Conservation (phyloP, 2,888 invertebrate species). For the Drosophila aldrichi region DNA sequence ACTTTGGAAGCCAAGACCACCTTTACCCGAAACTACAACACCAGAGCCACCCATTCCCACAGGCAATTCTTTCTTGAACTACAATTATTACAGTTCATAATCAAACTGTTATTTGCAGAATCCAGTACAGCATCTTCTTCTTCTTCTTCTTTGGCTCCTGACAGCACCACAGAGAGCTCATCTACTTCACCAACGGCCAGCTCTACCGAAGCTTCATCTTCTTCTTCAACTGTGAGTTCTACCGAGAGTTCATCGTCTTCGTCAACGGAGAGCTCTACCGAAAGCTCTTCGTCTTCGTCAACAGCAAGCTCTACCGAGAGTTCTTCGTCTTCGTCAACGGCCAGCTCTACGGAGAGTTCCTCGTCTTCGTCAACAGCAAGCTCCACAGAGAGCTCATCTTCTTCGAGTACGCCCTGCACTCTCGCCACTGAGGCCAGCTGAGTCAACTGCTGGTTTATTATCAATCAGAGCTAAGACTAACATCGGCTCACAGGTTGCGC, state of each 20-base stretch:
- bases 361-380: not conserved
- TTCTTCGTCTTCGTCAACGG: not conserved
- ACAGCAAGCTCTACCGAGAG: not conserved
- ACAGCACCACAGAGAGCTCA: no score
- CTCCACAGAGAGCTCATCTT: constrained; percentile 1
- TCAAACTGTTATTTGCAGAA: not conserved
- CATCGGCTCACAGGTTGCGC: not conserved
- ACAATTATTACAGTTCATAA: not conserved
- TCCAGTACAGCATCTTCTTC: not conserved
- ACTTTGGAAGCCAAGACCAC: constrained; percentile 3
- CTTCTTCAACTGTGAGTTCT: not conserved
- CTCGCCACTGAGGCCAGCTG: not conserved
- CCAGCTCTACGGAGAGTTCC: not conserved
- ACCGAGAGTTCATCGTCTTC: not conserved
- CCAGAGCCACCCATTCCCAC: not conserved
- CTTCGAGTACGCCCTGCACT: not conserved
- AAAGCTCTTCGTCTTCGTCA: not conserved
- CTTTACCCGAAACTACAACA: not conserved
- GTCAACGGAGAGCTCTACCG: not conserved
- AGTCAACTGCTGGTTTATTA: not conserved
- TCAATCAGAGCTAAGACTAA: not conserved
- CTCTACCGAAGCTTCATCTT: not conserved
- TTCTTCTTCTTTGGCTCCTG: no score
- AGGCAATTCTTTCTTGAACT: not conserved
- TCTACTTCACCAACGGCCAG: not conserved